Percentiles rank a stretch among this genome's conserved stretches.
Conservation (phyloP, 2,113 vertebrate species). For the Gambusia affinis region DNA sequence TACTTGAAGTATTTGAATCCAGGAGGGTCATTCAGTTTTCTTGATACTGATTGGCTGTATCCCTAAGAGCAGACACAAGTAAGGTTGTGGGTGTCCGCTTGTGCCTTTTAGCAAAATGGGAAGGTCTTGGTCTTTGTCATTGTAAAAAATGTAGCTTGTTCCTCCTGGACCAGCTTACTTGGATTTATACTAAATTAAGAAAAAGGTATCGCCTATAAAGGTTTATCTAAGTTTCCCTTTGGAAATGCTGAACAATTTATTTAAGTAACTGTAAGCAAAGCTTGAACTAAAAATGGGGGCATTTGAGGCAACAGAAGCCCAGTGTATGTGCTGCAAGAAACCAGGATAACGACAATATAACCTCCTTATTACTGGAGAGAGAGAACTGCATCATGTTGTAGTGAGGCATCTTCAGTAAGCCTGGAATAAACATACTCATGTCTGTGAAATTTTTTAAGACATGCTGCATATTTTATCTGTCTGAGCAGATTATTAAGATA, state of each 20-base stretch:
- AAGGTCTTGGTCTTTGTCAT: too few species aligned
- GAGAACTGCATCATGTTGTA: background rate
- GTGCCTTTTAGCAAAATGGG: too few species aligned
- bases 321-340: background rate
- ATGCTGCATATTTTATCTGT: slow-evolving; percentile 7
- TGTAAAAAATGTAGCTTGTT: too few species aligned
- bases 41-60: too few species aligned
- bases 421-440: slow-evolving; percentile 28
- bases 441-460: slow-evolving; percentile 31
- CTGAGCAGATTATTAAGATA: slow-evolving; percentile 43
- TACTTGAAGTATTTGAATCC: too few species aligned
- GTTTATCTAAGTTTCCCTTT: background rate
- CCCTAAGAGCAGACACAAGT: too few species aligned
- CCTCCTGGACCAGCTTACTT: too few species aligned
- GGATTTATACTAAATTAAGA: background rate
- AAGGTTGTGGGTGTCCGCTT: too few species aligned
- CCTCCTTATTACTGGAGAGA: background rate
- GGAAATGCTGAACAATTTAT: background rate
- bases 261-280: background rate
- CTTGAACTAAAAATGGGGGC: background rate
- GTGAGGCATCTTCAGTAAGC: slow-evolving; percentile 13
- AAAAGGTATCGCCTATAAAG: background rate
- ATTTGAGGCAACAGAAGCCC: background rate
- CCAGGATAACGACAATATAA: background rate
- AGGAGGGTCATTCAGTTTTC: too few species aligned